Percentiles rank a stretch among this genome's conserved stretches.
Evolutionary conservation across 2,888 invertebrate species (phyloP).

Genomic region (Aethes cnicana): DNA sequence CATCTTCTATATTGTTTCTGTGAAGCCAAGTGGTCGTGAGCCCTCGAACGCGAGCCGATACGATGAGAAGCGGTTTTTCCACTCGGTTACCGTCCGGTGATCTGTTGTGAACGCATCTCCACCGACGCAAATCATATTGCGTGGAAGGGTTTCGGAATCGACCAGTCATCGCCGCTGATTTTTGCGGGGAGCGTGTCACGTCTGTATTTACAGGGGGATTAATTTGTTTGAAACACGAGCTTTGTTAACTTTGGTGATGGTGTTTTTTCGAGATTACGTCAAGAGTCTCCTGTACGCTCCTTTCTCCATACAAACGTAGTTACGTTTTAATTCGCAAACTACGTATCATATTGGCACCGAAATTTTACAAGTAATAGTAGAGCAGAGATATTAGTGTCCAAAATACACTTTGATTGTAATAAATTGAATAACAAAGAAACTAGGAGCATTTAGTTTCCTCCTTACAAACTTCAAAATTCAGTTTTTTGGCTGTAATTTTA

Average conservation of each 20-base stretch:
- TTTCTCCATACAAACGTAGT: no score
- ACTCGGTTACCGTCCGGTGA: slow-evolving; percentile 80
- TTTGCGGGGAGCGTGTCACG: slow-evolving; percentile 56
- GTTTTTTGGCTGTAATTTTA: no score
- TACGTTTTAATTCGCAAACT: no score
- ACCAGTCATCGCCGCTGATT: slow-evolving; percentile 74
- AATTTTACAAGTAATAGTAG: no score
- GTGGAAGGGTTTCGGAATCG: slow-evolving; percentile 74
- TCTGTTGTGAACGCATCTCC: slow-evolving; percentile 78
- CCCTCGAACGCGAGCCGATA: slow-evolving; percentile 60
- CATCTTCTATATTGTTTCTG: slow-evolving; percentile 29
- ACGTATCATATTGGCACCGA: no score
- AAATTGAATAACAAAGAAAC: no score
- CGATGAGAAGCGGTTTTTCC: slow-evolving; percentile 81
- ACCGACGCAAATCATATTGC: slow-evolving; percentile 82
- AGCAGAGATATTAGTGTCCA: no score
- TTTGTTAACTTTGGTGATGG: slow-evolving; percentile 15
- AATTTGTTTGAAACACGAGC: slow-evolving; percentile 31
- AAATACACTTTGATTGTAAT: no score
- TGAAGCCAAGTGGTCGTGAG: slow-evolving; percentile 37
- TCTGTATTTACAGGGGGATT: slow-evolving; percentile 37
- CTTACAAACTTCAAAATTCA: no score
- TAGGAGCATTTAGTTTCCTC: no score
- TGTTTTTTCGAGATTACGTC: no score
- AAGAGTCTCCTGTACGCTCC: no score